phyloP scores from a whole-genome alignment of 2,888 invertebrate species.

The Hirtodrosophila confusa region DNA sequence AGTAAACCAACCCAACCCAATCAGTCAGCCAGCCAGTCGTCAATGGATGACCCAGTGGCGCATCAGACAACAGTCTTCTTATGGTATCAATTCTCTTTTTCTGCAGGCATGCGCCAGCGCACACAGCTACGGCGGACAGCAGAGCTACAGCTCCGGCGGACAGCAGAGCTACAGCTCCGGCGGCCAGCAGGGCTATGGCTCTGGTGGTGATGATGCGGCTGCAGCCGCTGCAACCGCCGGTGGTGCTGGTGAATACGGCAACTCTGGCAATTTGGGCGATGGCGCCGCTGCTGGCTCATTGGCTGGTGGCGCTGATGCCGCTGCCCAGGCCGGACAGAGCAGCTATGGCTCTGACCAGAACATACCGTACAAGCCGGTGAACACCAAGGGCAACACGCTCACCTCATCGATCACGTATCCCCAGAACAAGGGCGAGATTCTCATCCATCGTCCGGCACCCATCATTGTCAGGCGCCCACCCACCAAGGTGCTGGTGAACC shows the following conservation, averaged over 20 bases:
- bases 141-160: conserved; percentile 52
- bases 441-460: conserved; percentile 83
- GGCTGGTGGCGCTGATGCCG: conserved; percentile 47
- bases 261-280: conserved; percentile 25
- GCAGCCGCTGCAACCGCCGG: conserved; percentile 52
- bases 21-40: background rate
- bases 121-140: conserved; percentile 54
- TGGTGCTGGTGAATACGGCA: conserved; percentile 40
- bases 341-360: conserved; percentile 71
- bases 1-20: too few species aligned
- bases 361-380: conserved; percentile 76
- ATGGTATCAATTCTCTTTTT: background rate
- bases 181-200: conserved; percentile 14
- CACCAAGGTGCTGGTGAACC: conserved; percentile 83
- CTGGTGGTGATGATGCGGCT: conserved; percentile 53
- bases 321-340: conserved; percentile 52
- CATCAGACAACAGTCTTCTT: too few species aligned
- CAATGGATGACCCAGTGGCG: conserved; percentile 4
- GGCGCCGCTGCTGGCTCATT: conserved; percentile 37
- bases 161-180: conserved; percentile 42
- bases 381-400: conserved; percentile 76
- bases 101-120: conserved; percentile 68
- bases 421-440: conserved; percentile 83
- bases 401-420: conserved; percentile 81
- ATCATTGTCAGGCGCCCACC: conserved; percentile 84